A percentile compares a stretch with the other conserved stretches of the same genome.
Evolutionary conservation across 2,888 invertebrate species (phyloP).

Genomic region (Harpalus rubripes): DNA sequence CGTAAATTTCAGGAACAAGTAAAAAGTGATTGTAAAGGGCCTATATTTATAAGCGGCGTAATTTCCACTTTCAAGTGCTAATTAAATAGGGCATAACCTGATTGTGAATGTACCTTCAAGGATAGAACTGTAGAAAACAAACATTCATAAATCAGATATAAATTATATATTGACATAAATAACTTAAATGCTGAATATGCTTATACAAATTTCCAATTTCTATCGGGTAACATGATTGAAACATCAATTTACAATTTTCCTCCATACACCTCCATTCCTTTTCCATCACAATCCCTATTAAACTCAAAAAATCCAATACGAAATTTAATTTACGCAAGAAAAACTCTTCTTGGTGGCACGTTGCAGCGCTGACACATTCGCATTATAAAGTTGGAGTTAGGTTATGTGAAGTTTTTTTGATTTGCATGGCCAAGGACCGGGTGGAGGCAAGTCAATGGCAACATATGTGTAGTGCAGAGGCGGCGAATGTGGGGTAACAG

Average conservation of each 20-base stretch:
- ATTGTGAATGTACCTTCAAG: too few relatives aligned
- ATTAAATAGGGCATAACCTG: too few relatives aligned
- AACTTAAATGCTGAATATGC: too few relatives aligned
- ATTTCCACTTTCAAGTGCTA: too few relatives aligned
- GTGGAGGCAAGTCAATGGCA: background rate
- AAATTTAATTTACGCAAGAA: conserved; percentile 42
- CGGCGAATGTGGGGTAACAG: conserved; percentile 20
- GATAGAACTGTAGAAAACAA: too few relatives aligned
- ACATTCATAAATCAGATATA: too few relatives aligned
- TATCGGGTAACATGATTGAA: background rate
- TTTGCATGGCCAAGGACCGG: background rate
- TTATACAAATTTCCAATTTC: background rate
- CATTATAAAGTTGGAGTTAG: conserved; percentile 20
- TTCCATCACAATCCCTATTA: conserved; percentile 17
- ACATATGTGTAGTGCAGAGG: conserved; percentile 19
- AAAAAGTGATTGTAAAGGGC: too few relatives aligned
- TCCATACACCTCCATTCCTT: background rate
- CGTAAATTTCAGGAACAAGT: too few relatives aligned
- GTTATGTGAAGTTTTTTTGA: background rate
- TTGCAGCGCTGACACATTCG: background rate
- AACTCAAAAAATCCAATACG: conserved; percentile 41
- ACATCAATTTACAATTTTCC: background rate
- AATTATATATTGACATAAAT: too few relatives aligned
- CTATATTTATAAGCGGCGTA: too few relatives aligned
- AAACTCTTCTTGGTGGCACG: conserved; percentile 20